These are phyloP conservation scores for Myopa testacea DNA, from an alignment of 2,888 invertebrate species.

Conservation along the genomic window DNA sequence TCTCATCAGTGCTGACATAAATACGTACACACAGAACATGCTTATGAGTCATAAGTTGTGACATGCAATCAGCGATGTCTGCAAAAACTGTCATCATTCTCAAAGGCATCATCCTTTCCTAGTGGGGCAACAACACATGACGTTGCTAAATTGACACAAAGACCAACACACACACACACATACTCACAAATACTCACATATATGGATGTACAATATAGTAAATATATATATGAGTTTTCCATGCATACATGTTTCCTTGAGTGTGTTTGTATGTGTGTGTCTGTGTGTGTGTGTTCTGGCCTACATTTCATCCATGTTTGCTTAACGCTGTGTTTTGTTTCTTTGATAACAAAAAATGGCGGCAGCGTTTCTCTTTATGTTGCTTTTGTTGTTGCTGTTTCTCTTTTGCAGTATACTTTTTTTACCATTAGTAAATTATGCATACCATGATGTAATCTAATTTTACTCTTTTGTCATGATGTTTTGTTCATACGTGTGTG, in stretches of 20 bases:
- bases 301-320: constrained; percentile 24
- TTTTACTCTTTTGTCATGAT: constrained; percentile 14
- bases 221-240: too few relatives aligned
- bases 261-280: constrained; percentile 5
- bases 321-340: background rate
- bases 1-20: too few relatives aligned
- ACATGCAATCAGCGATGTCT: too few relatives aligned
- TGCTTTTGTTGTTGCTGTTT: background rate
- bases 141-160: too few relatives aligned
- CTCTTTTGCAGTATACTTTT: background rate
- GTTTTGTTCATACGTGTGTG: background rate
- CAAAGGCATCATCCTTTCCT: too few relatives aligned
- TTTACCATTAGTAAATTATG: constrained; percentile 27
- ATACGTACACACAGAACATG: too few relatives aligned
- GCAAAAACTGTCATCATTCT: too few relatives aligned
- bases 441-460: constrained; percentile 35
- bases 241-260: constrained; percentile 12
- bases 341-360: constrained; percentile 20
- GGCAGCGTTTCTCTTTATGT: background rate
- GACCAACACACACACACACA: too few relatives aligned
- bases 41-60: too few relatives aligned
- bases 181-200: background rate
- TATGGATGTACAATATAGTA: too few relatives aligned
- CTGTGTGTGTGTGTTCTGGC: constrained; percentile 10
- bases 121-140: too few relatives aligned